phyloP scores from a whole-genome alignment of 1,140 invertebrate species.

The Drosophila ogumai region DNA sequence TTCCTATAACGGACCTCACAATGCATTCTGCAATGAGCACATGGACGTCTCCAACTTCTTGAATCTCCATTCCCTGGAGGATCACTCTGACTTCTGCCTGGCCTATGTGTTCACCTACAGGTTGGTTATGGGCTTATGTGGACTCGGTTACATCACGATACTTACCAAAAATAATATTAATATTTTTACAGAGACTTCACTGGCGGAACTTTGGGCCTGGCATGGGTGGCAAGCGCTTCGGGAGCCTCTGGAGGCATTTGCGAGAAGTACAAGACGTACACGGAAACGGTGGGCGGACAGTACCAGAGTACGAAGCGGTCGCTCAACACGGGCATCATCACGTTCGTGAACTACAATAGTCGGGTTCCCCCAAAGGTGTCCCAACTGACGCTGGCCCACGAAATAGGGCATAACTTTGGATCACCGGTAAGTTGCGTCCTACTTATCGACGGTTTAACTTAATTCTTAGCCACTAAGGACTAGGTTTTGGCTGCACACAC shows the following conservation, averaged over 20 bases:
- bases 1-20: conserved; percentile 89
- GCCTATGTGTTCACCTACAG: conserved; percentile 99
- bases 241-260: conserved; percentile 99
- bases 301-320: conserved; percentile 97
- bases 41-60: conserved; percentile 99
- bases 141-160: too few species aligned
- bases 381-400: conserved; percentile 98
- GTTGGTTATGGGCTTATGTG: conserved; percentile 45
- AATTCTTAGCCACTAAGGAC: too few species aligned
- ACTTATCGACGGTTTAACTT: too few species aligned
- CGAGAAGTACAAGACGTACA: conserved; percentile 98
- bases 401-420: conserved; percentile 99
- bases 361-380: conserved; percentile 98
- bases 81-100: conserved; percentile 99
- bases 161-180: neutral
- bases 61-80: conserved; percentile 97
- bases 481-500: too few species aligned
- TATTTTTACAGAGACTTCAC: conserved; percentile 92
- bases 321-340: conserved; percentile 99
- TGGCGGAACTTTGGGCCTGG: conserved; percentile 96
- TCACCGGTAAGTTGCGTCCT: conserved; percentile 96
- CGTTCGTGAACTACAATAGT: conserved; percentile 99
- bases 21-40: conserved; percentile 98
- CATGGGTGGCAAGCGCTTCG: conserved; percentile 98
- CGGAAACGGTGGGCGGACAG: conserved; percentile 96